Conservation (phyloP, 2,888 invertebrate genomes). For the Acholoe squamosa region DNA sequence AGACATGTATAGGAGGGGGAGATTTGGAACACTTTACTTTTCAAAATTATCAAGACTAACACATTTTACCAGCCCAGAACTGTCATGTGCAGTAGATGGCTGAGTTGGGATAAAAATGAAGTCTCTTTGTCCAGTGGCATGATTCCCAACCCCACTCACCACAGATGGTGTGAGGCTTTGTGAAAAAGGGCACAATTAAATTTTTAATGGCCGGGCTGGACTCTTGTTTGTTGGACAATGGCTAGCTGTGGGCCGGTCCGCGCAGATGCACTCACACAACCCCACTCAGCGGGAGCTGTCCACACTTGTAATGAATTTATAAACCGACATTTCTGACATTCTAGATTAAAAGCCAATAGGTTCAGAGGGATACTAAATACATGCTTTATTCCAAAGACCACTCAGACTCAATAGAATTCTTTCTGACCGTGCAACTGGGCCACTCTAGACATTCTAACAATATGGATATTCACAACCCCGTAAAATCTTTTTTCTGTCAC, state of each 20-base stretch:
- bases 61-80: constrained; percentile 36
- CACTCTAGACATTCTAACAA: background rate
- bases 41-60: background rate
- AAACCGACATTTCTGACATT: constrained; percentile 51
- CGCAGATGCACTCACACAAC: constrained; percentile 53
- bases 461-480: too few relatives aligned
- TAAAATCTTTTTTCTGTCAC: too few relatives aligned
- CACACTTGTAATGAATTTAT: constrained; percentile 57
- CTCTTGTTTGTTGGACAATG: constrained; percentile 61
- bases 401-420: background rate
- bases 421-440: background rate
- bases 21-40: background rate
- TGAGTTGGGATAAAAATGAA: constrained; percentile 17
- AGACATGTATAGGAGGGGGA: constrained; percentile 19
- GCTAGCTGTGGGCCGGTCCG: constrained; percentile 42
- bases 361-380: constrained; percentile 4
- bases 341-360: constrained; percentile 57
- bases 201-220: constrained; percentile 64
- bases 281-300: constrained; percentile 57
- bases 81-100: background rate
- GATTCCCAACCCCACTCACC: background rate
- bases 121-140: constrained; percentile 52
- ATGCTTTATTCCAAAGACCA: background rate
- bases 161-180: constrained; percentile 61
- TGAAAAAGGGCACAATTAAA: constrained; percentile 62